Conservation (phyloP, 2,888 invertebrate genomes). For the Coenonympha glycerion region DNA sequence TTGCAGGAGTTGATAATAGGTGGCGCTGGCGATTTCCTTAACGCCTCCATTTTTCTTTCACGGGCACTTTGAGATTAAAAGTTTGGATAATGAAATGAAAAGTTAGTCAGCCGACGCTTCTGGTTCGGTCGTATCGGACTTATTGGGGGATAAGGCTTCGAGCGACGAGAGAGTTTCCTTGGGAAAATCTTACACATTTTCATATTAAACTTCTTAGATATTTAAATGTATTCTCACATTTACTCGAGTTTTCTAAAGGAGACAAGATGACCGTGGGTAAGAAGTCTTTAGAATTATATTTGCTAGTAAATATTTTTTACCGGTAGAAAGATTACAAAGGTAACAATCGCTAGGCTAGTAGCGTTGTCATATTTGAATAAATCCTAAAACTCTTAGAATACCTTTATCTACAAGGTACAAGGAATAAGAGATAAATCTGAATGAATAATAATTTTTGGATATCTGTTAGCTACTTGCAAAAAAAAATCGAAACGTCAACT, state of each 20-base stretch:
- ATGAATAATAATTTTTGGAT: too few relatives aligned
- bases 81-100: conserved; percentile 72
- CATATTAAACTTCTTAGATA: conserved; percentile 4
- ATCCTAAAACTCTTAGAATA: too few relatives aligned
- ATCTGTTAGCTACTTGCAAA: too few relatives aligned
- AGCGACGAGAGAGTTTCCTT: conserved; percentile 5
- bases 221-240: conserved; percentile 1
- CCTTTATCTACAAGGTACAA: too few relatives aligned
- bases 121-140: conserved; percentile 45
- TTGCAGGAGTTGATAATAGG: conserved; percentile 70
- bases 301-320: too few relatives aligned
- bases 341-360: too few relatives aligned
- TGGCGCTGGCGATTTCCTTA: conserved; percentile 71
- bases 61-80: conserved; percentile 76
- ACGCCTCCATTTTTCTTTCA: conserved; percentile 73
- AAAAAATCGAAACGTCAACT: too few relatives aligned
- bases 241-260: background rate
- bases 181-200: conserved; percentile 7
- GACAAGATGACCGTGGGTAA: background rate
- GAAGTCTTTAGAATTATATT: too few relatives aligned
- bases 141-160: conserved; percentile 34
- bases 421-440: too few relatives aligned
- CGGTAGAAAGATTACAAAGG: too few relatives aligned
- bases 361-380: too few relatives aligned
- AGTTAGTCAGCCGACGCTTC: conserved; percentile 42